Percentiles rank a stretch among this genome's conserved stretches.
Conservation (phyloP, 2,797 vertebrate species). For the Callimico goeldii region DNA sequence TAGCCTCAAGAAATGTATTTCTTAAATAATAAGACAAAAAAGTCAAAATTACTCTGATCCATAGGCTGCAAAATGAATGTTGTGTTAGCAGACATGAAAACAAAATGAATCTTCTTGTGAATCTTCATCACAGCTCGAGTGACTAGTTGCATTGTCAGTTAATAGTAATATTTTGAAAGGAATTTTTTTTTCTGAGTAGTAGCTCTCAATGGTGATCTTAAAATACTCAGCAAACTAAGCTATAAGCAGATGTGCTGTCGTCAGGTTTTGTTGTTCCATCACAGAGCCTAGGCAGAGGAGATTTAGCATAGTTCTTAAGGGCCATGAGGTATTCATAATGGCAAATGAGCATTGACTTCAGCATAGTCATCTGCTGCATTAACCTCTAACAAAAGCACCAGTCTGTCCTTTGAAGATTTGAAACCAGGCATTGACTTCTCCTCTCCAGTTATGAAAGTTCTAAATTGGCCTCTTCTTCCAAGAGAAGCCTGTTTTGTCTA, state of each 20-base stretch:
- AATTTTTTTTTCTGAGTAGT: background rate
- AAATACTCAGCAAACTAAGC: background rate
- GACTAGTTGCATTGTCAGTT: background rate
- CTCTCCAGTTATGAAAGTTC: background rate
- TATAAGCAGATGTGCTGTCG: background rate
- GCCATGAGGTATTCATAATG: background rate
- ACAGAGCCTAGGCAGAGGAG: background rate
- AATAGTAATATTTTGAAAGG: background rate
- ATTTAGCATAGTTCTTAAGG: background rate
- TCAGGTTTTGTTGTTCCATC: background rate
- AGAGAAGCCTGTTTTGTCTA: background rate
- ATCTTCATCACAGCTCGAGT: background rate
- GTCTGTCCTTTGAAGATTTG: background rate
- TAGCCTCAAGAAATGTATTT: background rate
- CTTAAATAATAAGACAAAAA: background rate
- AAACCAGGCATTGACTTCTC: background rate
- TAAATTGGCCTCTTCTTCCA: background rate
- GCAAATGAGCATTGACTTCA: background rate
- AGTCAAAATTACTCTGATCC: background rate
- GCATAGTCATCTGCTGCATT: background rate
- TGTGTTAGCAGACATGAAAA: background rate
- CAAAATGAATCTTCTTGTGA: background rate
- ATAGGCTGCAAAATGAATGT: background rate
- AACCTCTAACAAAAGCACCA: background rate
- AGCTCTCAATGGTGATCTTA: background rate